phyloP scores from a whole-genome alignment of 2,797 vertebrate species.

The Margarornis squamiger region DNA sequence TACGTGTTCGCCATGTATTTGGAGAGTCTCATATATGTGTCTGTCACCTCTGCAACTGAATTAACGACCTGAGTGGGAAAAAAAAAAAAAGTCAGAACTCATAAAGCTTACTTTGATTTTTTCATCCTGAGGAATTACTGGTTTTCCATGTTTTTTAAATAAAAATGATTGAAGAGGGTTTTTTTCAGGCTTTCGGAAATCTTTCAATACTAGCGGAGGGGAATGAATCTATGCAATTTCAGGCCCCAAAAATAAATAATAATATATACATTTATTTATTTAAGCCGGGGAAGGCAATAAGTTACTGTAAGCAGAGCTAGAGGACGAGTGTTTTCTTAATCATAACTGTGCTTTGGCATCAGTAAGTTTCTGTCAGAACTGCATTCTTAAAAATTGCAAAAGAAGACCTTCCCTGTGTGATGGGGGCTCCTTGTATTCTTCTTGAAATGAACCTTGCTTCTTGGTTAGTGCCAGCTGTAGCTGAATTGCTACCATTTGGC shows the following conservation, averaged over 20 bases:
- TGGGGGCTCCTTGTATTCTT: background rate
- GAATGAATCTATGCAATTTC: background rate
- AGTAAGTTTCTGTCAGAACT: background rate
- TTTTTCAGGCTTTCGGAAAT: constrained; percentile 15
- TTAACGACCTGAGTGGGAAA: background rate
- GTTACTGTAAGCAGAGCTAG: background rate
- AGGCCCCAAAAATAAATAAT: background rate
- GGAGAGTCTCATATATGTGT: background rate
- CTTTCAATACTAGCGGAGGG: background rate
- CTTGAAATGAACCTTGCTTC: background rate
- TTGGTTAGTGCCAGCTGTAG: background rate
- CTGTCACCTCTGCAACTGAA: constrained; percentile 7
- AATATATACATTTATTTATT: background rate
- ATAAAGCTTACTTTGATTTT: constrained; percentile 44
- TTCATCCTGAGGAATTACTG: background rate
- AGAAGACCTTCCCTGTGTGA: background rate
- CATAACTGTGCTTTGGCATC: background rate
- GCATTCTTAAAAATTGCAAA: background rate
- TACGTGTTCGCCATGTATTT: background rate
- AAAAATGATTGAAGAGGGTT: constrained; percentile 33
- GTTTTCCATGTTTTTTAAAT: constrained; percentile 12
- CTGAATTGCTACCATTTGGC: background rate
- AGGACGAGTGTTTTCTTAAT: background rate
- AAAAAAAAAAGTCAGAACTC: background rate
- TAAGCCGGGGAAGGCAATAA: background rate